A percentile compares a stretch with the other conserved stretches of the same genome.
phyloP scores from a whole-genome alignment of 1,140 invertebrate genomes.

The Saccostrea echinata region DNA sequence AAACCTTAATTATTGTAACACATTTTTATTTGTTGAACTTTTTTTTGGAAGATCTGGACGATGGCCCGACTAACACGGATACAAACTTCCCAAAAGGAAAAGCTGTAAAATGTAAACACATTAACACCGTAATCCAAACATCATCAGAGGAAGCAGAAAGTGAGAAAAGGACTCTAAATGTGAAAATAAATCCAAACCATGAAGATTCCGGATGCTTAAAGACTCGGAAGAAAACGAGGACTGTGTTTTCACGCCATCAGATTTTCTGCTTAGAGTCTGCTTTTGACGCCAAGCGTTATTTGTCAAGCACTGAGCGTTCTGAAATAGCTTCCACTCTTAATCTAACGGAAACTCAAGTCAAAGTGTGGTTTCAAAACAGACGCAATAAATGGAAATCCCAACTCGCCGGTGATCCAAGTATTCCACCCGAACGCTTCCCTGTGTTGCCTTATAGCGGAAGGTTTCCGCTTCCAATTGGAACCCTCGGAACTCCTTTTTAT shows the following conservation, averaged over 20 bases:
- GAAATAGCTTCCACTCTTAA: conserved; percentile 64
- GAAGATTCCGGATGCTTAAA: background rate
- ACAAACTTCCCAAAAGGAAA: background rate
- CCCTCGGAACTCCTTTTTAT: background rate
- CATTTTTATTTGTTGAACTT: background rate
- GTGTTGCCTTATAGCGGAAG: conserved; percentile 2
- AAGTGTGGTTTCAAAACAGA: conserved; percentile 69
- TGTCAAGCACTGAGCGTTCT: conserved; percentile 65
- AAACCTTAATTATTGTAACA: too few relatives aligned
- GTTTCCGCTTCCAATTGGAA: conserved; percentile 9
- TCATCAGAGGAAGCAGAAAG: background rate
- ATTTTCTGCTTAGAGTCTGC: conserved; percentile 67
- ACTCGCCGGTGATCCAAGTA: conserved; percentile 49
- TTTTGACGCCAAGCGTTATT: conserved; percentile 65
- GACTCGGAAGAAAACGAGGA: conserved; percentile 63
- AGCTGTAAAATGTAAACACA: background rate
- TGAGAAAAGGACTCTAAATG: background rate
- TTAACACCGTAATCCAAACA: background rate
- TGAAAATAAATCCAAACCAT: background rate
- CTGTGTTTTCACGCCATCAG: conserved; percentile 67
- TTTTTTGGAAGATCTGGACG: background rate
- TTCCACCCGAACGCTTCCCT: conserved; percentile 26
- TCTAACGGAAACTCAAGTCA: conserved; percentile 65
- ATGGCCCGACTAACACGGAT: background rate
- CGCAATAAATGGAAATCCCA: conserved; percentile 68